Percentiles rank a stretch among this genome's conserved stretches.
Evolutionary conservation across 2,113 vertebrate species (phyloP).

Genomic region (Spizaetus ornatus): DNA sequence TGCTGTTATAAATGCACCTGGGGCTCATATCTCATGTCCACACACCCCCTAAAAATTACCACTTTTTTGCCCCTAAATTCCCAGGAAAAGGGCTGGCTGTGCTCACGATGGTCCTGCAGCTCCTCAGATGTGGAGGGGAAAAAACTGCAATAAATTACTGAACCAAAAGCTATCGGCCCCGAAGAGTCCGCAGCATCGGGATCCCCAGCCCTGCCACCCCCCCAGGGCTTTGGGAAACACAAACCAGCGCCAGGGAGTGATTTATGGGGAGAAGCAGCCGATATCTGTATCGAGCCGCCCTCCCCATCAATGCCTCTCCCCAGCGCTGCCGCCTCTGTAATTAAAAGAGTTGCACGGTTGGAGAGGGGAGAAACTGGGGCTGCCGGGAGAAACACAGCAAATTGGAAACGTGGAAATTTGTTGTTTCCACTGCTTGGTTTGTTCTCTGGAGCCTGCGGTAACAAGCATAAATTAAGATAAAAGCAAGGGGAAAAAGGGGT

Average conservation of each 20-base stretch:
- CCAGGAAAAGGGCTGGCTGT: background rate
- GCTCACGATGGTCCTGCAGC: accelerated
- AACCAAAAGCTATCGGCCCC: background rate
- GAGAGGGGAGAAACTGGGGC: background rate
- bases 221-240: background rate
- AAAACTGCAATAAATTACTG: background rate
- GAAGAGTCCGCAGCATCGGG: accelerated
- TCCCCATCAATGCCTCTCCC: background rate
- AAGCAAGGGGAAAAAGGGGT: background rate
- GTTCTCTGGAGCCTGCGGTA: background rate
- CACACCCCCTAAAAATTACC: background rate
- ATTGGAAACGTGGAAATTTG: background rate
- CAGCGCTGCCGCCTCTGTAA: background rate
- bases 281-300: background rate
- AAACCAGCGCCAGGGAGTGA: background rate
- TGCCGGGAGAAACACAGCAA: background rate
- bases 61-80: background rate
- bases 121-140: background rate
- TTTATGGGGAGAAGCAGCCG: background rate
- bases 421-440: background rate
- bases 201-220: background rate
- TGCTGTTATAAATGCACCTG: background rate
- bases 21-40: background rate
- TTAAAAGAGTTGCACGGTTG: background rate
- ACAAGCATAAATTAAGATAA: background rate